phyloP scores from a whole-genome alignment of 2,113 vertebrate species.

The Pterophyllum scalare region DNA sequence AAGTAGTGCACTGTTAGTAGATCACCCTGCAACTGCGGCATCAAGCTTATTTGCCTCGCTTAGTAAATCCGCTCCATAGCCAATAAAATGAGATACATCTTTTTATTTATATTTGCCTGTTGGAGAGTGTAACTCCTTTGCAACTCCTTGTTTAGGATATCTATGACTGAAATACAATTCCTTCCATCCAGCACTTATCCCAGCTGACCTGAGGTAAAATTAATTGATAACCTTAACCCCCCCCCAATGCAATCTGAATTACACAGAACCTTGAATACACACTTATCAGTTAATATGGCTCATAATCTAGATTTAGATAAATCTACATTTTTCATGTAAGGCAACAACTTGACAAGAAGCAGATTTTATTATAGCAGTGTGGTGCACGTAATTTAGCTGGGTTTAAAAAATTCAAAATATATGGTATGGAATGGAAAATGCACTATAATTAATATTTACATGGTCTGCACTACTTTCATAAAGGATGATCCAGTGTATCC shows the following conservation, averaged over 20 bases:
- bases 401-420: background rate
- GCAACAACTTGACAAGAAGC: background rate
- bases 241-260: background rate
- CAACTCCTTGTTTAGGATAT: accelerated
- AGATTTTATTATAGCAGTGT: background rate
- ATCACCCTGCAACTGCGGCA: background rate
- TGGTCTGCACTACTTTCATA: no score
- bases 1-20: background rate
- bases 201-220: no score
- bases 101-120: background rate
- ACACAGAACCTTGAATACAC: background rate
- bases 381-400: background rate
- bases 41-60: background rate
- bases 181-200: background rate
- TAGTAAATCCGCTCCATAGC: background rate
- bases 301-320: background rate
- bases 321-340: background rate
- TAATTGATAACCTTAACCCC: background rate
- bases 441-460: no score
- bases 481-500: no score
- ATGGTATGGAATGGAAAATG: no score
- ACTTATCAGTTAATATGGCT: background rate
- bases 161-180: background rate
- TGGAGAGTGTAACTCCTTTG: background rate
- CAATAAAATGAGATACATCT: background rate